Evolutionary conservation across 1,140 invertebrate genomes (phyloP).

Genomic region (Acromyrmex charruanus): DNA sequence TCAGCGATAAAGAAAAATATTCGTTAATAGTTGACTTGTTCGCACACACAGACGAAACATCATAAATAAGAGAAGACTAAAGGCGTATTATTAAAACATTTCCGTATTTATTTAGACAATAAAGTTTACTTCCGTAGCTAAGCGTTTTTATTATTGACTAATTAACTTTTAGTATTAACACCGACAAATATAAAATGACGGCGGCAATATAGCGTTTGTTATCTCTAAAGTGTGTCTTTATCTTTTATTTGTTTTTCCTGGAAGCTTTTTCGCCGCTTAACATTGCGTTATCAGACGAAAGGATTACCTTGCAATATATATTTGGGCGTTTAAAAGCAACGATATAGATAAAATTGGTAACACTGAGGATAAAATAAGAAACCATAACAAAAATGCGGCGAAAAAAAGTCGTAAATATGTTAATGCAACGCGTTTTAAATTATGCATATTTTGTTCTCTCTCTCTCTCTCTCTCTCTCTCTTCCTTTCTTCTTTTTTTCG

Average conservation of each 20-base stretch:
- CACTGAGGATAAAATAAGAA: constrained; percentile 1
- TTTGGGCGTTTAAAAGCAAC: constrained; percentile 29
- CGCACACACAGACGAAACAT: no score
- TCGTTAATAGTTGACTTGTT: neutral
- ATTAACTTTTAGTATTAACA: constrained; percentile 31
- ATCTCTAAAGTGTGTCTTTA: neutral
- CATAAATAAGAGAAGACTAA: neutral
- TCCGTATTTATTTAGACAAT: constrained; percentile 10
- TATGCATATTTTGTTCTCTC: neutral
- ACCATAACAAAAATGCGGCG: constrained; percentile 20
- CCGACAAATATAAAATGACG: neutral
- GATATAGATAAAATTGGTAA: constrained; percentile 5
- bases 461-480: neutral
- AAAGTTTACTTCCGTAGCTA: neutral
- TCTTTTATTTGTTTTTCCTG: constrained; percentile 17
- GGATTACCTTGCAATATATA: constrained; percentile 53
- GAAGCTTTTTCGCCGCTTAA: constrained; percentile 9
- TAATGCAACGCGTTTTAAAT: neutral
- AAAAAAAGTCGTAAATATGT: neutral
- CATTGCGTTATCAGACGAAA: constrained; percentile 42
- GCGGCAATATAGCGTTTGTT: constrained; percentile 10
- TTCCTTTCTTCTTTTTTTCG: neutral
- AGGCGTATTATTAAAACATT: neutral
- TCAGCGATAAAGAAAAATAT: neutral
- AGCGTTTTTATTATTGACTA: constrained; percentile 15